A percentile compares a stretch with the other conserved stretches of the same genome.
Conservation (phyloP, 1,140 invertebrate species). For the Propsilocerus akamusi region DNA sequence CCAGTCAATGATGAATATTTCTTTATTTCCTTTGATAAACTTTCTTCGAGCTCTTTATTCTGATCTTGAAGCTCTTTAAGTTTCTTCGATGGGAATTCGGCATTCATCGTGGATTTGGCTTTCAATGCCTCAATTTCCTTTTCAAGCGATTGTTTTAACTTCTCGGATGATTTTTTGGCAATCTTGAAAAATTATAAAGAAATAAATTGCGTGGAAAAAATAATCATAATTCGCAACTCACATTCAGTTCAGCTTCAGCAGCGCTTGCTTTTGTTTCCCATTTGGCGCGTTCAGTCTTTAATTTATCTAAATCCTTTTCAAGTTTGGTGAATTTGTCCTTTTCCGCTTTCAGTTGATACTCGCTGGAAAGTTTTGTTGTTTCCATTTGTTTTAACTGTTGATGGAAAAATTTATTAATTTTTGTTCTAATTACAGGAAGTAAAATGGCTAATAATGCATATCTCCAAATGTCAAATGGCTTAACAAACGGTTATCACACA, state of each 20-base stretch:
- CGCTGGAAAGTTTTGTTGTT: constrained; percentile 12
- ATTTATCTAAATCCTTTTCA: constrained; percentile 44
- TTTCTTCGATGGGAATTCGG: constrained; percentile 26
- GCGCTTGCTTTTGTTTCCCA: constrained; percentile 16
- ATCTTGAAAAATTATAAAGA: neutral
- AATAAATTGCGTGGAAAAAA: neutral
- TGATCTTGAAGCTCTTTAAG: constrained; percentile 41
- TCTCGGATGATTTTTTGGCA: constrained; percentile 14
- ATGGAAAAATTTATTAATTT: neutral
- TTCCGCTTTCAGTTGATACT: constrained; percentile 16
- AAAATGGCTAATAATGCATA: neutral
- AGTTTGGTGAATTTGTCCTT: constrained; percentile 37
- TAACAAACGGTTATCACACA: too few relatives aligned
- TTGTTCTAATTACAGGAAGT: neutral
- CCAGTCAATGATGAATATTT: constrained; percentile 61
- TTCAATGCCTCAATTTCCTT: constrained; percentile 34
- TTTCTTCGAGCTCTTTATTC: constrained; percentile 36
- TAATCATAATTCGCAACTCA: constrained; percentile 27
- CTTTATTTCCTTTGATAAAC: constrained; percentile 40
- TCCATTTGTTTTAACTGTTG: constrained; percentile 15
- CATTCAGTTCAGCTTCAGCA: constrained; percentile 29
- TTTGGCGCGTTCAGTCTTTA: constrained; percentile 26
- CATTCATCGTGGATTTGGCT: constrained; percentile 22
- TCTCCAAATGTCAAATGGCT: too few relatives aligned
- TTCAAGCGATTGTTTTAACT: constrained; percentile 24